These are phyloP conservation scores for Erannis defoliaria DNA, from an alignment of 2,888 invertebrate genomes.

Conservation along the genomic window DNA sequence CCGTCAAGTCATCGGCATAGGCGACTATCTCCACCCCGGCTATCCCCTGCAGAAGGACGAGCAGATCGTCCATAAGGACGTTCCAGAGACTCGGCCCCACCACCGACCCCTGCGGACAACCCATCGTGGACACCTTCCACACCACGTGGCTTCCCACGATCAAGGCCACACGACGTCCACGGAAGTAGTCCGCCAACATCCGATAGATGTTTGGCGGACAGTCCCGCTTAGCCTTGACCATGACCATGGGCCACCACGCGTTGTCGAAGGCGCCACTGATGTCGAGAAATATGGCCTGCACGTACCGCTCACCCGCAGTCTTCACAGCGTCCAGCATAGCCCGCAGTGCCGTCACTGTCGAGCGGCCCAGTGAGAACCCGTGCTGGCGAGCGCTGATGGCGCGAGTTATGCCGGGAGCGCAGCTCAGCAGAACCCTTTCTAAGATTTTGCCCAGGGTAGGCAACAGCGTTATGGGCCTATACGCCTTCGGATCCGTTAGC, in stretches of 20 bases:
- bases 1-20: background rate
- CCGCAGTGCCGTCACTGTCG: background rate
- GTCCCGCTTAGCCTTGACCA: background rate
- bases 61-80: background rate
- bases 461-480: too few species aligned
- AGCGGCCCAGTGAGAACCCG: background rate
- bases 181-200: background rate
- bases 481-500: too few species aligned
- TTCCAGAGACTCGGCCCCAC: background rate
- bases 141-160: background rate
- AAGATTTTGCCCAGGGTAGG: too few species aligned
- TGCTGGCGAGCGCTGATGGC: background rate
- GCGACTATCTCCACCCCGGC: background rate
- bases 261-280: background rate
- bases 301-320: background rate
- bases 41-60: background rate
- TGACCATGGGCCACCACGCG: background rate
- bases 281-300: background rate
- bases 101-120: slow-evolving; percentile 1
- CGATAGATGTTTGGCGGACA: background rate
- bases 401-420: too few species aligned
- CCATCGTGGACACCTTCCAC: background rate
- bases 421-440: too few species aligned
- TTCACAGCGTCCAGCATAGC: background rate
- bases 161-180: background rate